Percentiles rank a stretch among this genome's conserved stretches.
These are phyloP conservation scores for Lycophotia porphyrea DNA, from an alignment of 2,888 invertebrate genomes.

Conservation along the genomic window DNA sequence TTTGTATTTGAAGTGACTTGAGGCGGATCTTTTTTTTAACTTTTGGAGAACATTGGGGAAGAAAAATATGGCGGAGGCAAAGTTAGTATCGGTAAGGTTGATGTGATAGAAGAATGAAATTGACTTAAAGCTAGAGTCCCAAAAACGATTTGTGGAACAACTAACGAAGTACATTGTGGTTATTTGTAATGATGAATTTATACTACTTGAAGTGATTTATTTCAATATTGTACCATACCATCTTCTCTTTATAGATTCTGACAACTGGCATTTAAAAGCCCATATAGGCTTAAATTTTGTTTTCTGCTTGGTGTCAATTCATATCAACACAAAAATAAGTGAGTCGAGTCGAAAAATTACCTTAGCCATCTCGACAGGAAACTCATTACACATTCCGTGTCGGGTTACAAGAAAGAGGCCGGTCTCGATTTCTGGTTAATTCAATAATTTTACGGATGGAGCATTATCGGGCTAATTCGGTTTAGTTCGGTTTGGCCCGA, in stretches of 20 bases:
- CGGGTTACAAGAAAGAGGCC: constrained; percentile 83
- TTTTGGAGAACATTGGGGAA: neutral
- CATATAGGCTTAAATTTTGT: neutral
- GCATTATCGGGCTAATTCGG: constrained; percentile 81
- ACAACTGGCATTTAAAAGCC: neutral
- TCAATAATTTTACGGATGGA: constrained; percentile 81
- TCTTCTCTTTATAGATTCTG: neutral
- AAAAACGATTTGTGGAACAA: neutral
- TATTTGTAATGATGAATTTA: neutral
- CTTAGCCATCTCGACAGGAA: constrained; percentile 69
- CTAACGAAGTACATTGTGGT: no score
- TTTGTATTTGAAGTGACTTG: neutral
- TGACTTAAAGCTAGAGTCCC: neutral
- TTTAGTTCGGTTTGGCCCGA: constrained; percentile 75
- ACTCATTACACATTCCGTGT: constrained; percentile 77
- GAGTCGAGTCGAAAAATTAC: constrained; percentile 38
- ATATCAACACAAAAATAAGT: constrained; percentile 24
- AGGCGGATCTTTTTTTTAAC: neutral
- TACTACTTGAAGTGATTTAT: neutral
- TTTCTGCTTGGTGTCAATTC: constrained; percentile 32
- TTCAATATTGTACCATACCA: neutral
- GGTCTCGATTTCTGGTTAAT: constrained; percentile 79
- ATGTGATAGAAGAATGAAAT: neutral
- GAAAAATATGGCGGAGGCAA: neutral
- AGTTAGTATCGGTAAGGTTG: neutral